These are phyloP conservation scores for Lophius americanus DNA, from an alignment of 2,797 vertebrate species.

Conservation along the genomic window DNA sequence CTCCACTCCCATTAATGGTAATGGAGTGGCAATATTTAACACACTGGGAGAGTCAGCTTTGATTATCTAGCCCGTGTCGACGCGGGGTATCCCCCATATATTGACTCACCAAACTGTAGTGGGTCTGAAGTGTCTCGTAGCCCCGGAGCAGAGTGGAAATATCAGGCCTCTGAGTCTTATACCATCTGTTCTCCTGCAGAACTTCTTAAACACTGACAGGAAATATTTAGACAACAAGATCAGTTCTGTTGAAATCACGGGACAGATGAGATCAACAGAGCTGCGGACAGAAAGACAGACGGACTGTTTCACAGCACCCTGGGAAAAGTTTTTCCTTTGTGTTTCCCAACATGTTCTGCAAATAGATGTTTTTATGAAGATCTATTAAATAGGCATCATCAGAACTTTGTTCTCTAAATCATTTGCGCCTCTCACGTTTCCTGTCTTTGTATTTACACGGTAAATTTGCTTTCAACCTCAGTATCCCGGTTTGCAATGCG, in stretches of 20 bases:
- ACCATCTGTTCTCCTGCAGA: conserved; percentile 69
- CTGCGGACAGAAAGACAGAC: conserved; percentile 17
- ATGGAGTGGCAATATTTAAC: conserved; percentile 41
- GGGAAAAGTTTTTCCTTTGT: conserved; percentile 16
- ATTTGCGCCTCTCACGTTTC: neutral
- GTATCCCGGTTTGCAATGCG: neutral
- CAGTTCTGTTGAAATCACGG: conserved; percentile 62
- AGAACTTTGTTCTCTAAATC: neutral
- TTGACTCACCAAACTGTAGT: conserved; percentile 28
- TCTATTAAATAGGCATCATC: neutral
- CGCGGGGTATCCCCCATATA: conserved; percentile 34
- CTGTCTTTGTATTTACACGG: neutral
- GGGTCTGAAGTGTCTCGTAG: conserved; percentile 21
- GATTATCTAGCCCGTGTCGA: conserved; percentile 16
- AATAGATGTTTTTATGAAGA: conserved; percentile 7
- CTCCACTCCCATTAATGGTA: conserved; percentile 27
- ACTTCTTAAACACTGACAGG: conserved; percentile 73
- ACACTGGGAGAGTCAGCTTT: conserved; percentile 16
- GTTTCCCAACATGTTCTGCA: conserved; percentile 16
- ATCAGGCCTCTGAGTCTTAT: conserved; percentile 61
- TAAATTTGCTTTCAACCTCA: neutral
- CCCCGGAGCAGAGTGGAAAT: conserved; percentile 51
- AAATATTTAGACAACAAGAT: conserved; percentile 80
- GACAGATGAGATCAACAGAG: conserved; percentile 58
- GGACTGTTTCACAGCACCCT: neutral